Base-by-base conservation (phyloP, 2,797 vertebrate genomes). In the Ataeniobius toweri region DNA sequence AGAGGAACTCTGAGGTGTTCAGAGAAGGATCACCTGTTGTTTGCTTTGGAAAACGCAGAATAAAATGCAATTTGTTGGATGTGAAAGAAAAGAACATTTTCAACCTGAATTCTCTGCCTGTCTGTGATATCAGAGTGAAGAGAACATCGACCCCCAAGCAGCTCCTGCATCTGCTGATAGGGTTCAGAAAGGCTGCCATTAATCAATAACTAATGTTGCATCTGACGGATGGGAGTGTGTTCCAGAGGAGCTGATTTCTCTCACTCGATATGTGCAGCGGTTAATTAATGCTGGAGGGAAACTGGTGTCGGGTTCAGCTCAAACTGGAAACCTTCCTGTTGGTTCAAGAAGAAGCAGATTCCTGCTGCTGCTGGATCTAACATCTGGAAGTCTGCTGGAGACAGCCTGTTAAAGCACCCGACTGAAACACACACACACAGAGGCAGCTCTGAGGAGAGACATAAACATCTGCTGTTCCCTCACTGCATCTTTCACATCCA, bases 361-460 rank as follows among this genome's bases (percentile, higher is more conserved):
- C 48, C 48, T 13, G 6, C 26, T 31, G 28, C 59, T 61, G 51
- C 16, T 5, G 16, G 5, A 5, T 16, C 4, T 44, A 56, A 56
- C 55, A n/a, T 56, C 55, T 56, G 55, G 55, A 10, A 5, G 55
- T 9, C 24, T n/a, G 55, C 10, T 9, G n/a, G 55, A 56, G 9
- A 3, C 55, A n/a, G 55, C 55, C 55, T 56, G 55, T n/a, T n/a
- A 6, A 24, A 31, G 31, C 24, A n/a, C 28, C 58, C 6, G 58
- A 31, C 12, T 28, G 26, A 31, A 8, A 61, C 59, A 61, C 59
- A 14, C 51, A 18, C 51, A 31, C 26, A 36, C 28, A 59, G 58
- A 78, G 78, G 63, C 77, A 73, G 76, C 59, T 80, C 80, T 75
- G 74, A 75, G 78, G 75, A 77, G 72, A 81, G 84, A 86, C 85